Evolutionary conservation across 2,113 vertebrate genomes (phyloP).

Genomic region (Crotalus viridis): DNA sequence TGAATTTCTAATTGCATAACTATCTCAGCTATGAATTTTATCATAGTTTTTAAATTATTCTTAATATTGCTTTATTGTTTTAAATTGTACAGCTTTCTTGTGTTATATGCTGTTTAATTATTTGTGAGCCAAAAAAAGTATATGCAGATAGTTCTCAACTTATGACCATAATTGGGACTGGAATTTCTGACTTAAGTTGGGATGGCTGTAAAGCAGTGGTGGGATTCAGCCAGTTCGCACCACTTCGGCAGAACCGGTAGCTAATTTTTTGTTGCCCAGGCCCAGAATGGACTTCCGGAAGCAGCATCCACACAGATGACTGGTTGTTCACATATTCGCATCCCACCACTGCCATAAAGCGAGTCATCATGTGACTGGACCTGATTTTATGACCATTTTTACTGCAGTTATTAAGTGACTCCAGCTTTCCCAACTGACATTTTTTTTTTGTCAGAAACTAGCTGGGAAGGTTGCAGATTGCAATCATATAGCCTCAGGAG

Average conservation of each 20-base stretch:
- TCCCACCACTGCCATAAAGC: too few species aligned
- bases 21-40: not conserved
- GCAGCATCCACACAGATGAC: too few species aligned
- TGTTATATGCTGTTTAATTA: not conserved
- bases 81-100: not conserved
- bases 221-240: too few species aligned
- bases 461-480: too few species aligned
- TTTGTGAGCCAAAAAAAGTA: not conserved
- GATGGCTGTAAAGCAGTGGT: not conserved
- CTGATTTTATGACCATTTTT: not conserved
- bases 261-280: too few species aligned
- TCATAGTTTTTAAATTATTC: not conserved
- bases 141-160: not conserved
- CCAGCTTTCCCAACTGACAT: not conserved
- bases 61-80: not conserved
- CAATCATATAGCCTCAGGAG: too few species aligned
- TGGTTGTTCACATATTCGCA: too few species aligned
- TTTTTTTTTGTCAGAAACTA: not conserved
- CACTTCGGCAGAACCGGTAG: too few species aligned
- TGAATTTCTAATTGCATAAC: not conserved
- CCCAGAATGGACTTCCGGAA: too few species aligned
- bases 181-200: not conserved
- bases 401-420: not conserved
- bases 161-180: not conserved
- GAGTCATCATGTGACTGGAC: not conserved